These are phyloP conservation scores for Sinhomidia bicolor DNA, from an alignment of 2,888 invertebrate genomes.

Conservation along the genomic window DNA sequence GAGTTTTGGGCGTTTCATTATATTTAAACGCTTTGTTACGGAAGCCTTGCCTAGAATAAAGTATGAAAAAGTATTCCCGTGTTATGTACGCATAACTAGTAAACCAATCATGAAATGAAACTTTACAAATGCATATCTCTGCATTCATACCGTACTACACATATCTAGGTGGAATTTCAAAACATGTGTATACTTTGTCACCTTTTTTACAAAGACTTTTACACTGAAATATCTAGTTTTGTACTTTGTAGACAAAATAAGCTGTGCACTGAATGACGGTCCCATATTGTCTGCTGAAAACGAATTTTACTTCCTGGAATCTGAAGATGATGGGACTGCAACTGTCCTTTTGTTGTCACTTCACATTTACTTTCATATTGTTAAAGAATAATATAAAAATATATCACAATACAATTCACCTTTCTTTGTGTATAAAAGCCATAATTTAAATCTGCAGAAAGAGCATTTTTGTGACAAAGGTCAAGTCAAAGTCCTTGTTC, in stretches of 20 bases:
- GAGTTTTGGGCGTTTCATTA: conserved; percentile 42
- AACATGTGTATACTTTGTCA: background rate
- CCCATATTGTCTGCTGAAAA: conserved; percentile 39
- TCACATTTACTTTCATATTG: too few relatives aligned
- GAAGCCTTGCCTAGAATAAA: background rate
- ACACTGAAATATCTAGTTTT: too few relatives aligned
- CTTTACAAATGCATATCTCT: too few relatives aligned
- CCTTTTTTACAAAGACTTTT: too few relatives aligned
- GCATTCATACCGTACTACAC: too few relatives aligned
- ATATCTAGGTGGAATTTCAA: too few relatives aligned
- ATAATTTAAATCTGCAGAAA: conserved; percentile 20
- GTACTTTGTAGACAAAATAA: background rate
- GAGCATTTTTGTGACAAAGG: conserved; percentile 57
- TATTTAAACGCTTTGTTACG: background rate
- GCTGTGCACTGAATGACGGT: background rate
- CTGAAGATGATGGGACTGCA: too few relatives aligned
- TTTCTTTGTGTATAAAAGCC: background rate
- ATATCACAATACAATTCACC: background rate
- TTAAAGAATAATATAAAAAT: background rate
- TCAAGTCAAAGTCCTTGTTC: conserved; percentile 62
- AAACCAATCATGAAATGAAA: too few relatives aligned
- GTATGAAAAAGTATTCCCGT: background rate
- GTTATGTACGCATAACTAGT: background rate
- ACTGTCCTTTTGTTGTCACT: too few relatives aligned
- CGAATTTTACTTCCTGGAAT: conserved; percentile 31